Percentiles rank a stretch among this genome's conserved stretches.
Evolutionary conservation across 2,888 invertebrate species (phyloP).

Genomic region (Mesorhabditis belari): DNA sequence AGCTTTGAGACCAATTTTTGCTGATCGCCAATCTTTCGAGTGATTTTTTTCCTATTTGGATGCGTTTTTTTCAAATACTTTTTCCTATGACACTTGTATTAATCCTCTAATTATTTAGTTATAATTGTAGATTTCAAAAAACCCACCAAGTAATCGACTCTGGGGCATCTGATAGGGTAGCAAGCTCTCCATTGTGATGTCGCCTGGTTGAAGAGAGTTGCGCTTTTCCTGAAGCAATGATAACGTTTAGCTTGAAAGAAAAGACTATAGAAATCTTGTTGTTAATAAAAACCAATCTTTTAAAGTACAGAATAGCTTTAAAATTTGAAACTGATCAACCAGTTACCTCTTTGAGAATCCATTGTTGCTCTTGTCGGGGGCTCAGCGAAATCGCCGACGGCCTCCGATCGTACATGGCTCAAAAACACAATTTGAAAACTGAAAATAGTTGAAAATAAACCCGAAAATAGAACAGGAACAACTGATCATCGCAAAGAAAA

Average conservation of each 20-base stretch:
- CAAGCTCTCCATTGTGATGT: background rate
- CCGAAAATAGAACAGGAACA: no score
- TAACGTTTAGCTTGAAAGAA: background rate
- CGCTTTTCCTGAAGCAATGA: background rate
- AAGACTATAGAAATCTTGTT: background rate
- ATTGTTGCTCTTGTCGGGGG: background rate
- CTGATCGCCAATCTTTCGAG: no score
- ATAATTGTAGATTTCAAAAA: no score
- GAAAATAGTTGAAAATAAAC: no score
- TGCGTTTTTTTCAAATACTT: no score
- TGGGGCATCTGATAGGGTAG: background rate
- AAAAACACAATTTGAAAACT: no score
- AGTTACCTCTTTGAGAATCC: background rate
- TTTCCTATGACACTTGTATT: no score
- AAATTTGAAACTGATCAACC: background rate
- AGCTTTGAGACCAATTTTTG: no score
- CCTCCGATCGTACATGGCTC: background rate
- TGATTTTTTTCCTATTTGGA: no score
- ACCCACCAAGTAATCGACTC: background rate
- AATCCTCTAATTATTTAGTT: no score
- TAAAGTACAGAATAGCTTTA: background rate
- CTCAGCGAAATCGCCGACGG: background rate
- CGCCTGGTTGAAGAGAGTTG: background rate
- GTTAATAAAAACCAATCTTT: background rate
- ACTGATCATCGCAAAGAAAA: no score